Percentiles rank a stretch among this genome's conserved stretches.
phyloP scores from a whole-genome alignment of 1,140 invertebrate genomes.

The Hylaeus anthracinus region DNA sequence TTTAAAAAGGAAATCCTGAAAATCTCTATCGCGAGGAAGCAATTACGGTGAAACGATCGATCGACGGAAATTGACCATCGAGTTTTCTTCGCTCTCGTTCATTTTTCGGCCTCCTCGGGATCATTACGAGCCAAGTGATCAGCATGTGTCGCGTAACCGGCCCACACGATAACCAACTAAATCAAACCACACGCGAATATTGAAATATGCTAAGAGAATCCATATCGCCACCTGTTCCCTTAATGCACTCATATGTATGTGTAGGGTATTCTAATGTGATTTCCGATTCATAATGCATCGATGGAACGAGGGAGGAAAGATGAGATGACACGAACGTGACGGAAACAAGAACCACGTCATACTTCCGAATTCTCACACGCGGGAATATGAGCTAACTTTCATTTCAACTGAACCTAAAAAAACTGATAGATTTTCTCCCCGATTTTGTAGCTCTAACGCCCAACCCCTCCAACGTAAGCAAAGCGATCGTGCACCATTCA shows the following conservation, averaged over 20 bases:
- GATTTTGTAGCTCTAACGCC: neutral
- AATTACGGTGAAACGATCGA: conserved; percentile 13
- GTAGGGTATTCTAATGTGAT: conserved; percentile 70
- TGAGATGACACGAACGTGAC: conserved; percentile 14
- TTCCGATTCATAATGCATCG: conserved; percentile 74
- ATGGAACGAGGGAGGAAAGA: neutral
- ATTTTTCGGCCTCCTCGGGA: neutral
- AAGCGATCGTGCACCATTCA: neutral
- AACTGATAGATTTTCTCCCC: neutral
- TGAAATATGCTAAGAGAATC: conserved; percentile 71
- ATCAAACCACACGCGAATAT: conserved; percentile 65
- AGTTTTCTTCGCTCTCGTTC: neutral
- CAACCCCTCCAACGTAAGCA: neutral
- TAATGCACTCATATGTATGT: conserved; percentile 75
- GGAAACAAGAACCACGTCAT: conserved; percentile 19
- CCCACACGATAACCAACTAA: conserved; percentile 63
- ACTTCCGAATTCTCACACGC: neutral
- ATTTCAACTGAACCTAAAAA: neutral
- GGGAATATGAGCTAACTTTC: neutral
- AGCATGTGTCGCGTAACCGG: conserved; percentile 10
- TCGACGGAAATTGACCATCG: conserved; percentile 6
- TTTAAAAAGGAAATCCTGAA: neutral
- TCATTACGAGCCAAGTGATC: conserved; percentile 27
- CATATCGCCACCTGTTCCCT: conserved; percentile 68
- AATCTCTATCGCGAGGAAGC: neutral